A percentile compares a stretch with the other conserved stretches of the same genome.
These are phyloP conservation scores for Helogale parvula DNA, from an alignment of 2,113 vertebrate genomes.

Conservation along the genomic window DNA sequence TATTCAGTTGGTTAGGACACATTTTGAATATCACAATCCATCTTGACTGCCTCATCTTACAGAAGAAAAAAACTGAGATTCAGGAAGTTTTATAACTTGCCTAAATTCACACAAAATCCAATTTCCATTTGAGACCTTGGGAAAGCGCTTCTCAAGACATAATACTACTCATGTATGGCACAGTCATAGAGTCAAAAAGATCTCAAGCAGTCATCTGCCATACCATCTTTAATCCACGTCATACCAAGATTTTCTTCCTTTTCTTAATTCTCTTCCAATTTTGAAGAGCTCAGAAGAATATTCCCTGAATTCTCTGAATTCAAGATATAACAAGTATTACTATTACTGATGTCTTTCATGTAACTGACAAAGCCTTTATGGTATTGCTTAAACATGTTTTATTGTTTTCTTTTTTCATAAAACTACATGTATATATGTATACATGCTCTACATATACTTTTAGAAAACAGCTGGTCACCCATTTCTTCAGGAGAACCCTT, in stretches of 20 bases:
- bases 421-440: neutral
- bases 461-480: neutral
- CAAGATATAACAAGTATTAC: neutral
- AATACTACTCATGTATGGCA: neutral
- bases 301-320: neutral
- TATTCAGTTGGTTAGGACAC: neutral
- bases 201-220: neutral
- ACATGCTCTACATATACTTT: neutral
- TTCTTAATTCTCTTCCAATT: neutral
- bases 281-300: neutral
- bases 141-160: neutral
- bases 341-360: neutral
- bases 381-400: neutral
- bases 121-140: neutral
- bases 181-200: neutral
- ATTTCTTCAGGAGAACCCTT: neutral
- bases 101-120: neutral
- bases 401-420: neutral
- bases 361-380: neutral
- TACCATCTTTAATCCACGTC: neutral
- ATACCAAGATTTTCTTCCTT: neutral
- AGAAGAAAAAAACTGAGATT: neutral
- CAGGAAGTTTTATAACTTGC: neutral
- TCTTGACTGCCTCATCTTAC: neutral
- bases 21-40: neutral